Base-by-base conservation (phyloP, 2,797 vertebrate genomes). In the Neopelma chrysocephalum region DNA sequence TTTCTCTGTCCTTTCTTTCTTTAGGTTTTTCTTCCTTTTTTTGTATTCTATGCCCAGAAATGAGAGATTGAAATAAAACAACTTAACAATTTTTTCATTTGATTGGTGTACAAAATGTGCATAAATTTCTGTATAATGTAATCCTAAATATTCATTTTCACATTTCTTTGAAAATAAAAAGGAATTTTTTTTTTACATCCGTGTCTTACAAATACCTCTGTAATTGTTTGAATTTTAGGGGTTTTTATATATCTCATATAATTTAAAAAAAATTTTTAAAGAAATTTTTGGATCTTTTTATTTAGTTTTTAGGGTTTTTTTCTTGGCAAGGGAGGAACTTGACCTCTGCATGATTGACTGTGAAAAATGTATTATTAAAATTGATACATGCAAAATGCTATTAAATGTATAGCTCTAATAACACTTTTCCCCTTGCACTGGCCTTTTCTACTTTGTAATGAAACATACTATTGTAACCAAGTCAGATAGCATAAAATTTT, bases 401-500 rank as follows among this genome's bases (percentile, higher is more conserved):
- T 90, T 91, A 92, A 66, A 73, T 53, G 14, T 31, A 3, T 64
- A 45, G 48, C 50, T 92, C 82, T 73, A 90, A 61, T 53, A 38
- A 60, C 29, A 48, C 45, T 79, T 64, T 72, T 69, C 21, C 50
- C 43, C 32, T 95, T 88, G 38, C 21, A n/a, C 20, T 81, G 54
- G 87, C 60, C 76, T 93, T 75, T 91, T 65, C 53, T 77, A 13
- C 48, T 82, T 61, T 72, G 31, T 40, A 38, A 62, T 65, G 70
- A 87, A 85, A 61, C 13, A 12, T 65, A 34, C 27, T 66, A 84
- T 77, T 94, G 38, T 91, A 93, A 87, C 56, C 31, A 88, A 94
- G 25, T 91, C 70, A 79, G n/a, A 83, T 32, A 85, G 84, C 91
- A 91, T 69, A 95, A 90, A 83, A 88, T 81, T 87, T 94, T 92